phyloP scores from a whole-genome alignment of 1,140 invertebrate genomes.

The Agraylea sexmaculata region DNA sequence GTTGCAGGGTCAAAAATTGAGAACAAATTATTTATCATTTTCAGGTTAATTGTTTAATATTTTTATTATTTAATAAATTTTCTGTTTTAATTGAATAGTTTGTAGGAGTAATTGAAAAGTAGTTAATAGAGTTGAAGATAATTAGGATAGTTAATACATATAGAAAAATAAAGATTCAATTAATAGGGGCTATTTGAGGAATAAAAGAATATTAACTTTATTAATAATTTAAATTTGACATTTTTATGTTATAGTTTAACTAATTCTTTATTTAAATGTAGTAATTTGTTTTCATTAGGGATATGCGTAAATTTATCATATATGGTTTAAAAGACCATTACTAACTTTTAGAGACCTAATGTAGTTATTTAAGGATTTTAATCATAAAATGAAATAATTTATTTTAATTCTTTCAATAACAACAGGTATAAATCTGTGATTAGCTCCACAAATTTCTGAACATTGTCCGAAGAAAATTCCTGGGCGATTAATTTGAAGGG shows the following conservation, averaged over 20 bases:
- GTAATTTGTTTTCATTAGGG: slow-evolving; percentile 47
- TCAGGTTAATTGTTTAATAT: slow-evolving; percentile 32
- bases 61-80: slow-evolving; percentile 25
- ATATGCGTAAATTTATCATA: slow-evolving; percentile 42
- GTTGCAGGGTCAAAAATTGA: slow-evolving; percentile 41
- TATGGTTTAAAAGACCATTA: slow-evolving; percentile 40
- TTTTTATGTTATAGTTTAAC: slow-evolving; percentile 42
- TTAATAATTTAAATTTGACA: slow-evolving; percentile 46
- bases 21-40: slow-evolving; percentile 46
- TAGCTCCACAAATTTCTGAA: slow-evolving; percentile 66
- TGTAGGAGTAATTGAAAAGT: slow-evolving; percentile 26
- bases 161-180: slow-evolving; percentile 37
- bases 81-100: slow-evolving; percentile 20
- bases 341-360: slow-evolving; percentile 52
- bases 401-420: slow-evolving; percentile 44
- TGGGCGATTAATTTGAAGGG: slow-evolving; percentile 40
- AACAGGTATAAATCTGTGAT: slow-evolving; percentile 70
- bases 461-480: slow-evolving; percentile 60
- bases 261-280: too few species aligned
- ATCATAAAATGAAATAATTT: slow-evolving; percentile 46
- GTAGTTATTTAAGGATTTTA: slow-evolving; percentile 38
- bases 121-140: slow-evolving; percentile 36
- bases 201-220: slow-evolving; percentile 41
- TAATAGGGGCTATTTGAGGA: slow-evolving; percentile 41
- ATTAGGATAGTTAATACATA: slow-evolving; percentile 37